A percentile compares a stretch with the other conserved stretches of the same genome.
Conservation (phyloP, 2,888 invertebrate species). For the Nemapogon koenigi region DNA sequence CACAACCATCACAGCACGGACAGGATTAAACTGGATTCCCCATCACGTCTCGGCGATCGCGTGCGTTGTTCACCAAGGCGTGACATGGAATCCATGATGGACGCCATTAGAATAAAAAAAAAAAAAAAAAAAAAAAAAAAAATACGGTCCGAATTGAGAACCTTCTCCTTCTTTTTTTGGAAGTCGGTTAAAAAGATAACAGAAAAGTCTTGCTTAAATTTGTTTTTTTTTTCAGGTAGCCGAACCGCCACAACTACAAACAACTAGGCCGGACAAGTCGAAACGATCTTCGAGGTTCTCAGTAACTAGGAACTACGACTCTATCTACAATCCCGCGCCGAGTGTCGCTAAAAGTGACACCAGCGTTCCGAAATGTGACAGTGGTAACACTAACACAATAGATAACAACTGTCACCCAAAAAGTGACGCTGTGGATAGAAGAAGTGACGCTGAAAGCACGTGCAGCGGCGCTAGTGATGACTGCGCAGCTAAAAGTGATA, state of each 20-base stretch:
- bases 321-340: slow-evolving; percentile 29
- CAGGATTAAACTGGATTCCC: too few relatives aligned
- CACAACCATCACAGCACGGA: too few relatives aligned
- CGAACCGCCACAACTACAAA: slow-evolving; percentile 56
- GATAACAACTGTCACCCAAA: slow-evolving; percentile 13
- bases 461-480: neutral
- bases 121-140: too few relatives aligned
- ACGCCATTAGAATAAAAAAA: too few relatives aligned
- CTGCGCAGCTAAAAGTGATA: neutral
- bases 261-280: slow-evolving; percentile 63
- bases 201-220: slow-evolving; percentile 6
- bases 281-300: slow-evolving; percentile 46
- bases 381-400: slow-evolving; percentile 13
- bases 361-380: slow-evolving; percentile 14
- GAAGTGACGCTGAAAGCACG: neutral
- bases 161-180: too few relatives aligned
- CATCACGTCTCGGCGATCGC: too few relatives aligned
- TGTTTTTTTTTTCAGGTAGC: slow-evolving; percentile 30
- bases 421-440: slow-evolving; percentile 13
- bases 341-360: slow-evolving; percentile 12
- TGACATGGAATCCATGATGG: too few relatives aligned
- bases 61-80: too few relatives aligned
- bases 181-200: too few relatives aligned
- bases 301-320: slow-evolving; percentile 50
- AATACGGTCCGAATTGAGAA: too few relatives aligned